Percentiles rank a stretch among this genome's conserved stretches.
Evolutionary conservation across 2,888 invertebrate species (phyloP).

Genomic region (Eupithecia abbreviata): DNA sequence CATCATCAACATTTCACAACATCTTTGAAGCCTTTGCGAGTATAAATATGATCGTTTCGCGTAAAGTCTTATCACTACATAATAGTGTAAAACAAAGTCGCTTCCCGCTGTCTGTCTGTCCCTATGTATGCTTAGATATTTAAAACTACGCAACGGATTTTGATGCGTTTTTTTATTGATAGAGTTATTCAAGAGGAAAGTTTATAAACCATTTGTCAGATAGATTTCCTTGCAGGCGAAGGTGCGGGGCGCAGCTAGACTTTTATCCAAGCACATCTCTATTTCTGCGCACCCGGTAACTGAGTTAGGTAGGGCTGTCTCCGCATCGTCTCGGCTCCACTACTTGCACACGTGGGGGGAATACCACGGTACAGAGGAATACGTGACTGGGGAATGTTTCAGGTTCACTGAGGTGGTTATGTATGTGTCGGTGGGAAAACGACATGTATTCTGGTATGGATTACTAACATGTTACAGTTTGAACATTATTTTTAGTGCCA

Average conservation of each 20-base stretch:
- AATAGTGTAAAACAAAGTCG: too few relatives aligned
- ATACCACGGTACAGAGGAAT: slow-evolving; percentile 1
- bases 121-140: too few relatives aligned
- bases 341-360: neutral
- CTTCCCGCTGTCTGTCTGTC: too few relatives aligned
- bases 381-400: neutral
- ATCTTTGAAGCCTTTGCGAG: neutral
- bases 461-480: too few relatives aligned
- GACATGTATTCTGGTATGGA: neutral
- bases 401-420: neutral
- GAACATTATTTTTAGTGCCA: too few relatives aligned
- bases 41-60: neutral
- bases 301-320: slow-evolving; percentile 45
- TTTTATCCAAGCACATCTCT: slow-evolving; percentile 16
- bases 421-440: neutral
- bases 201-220: too few relatives aligned
- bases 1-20: too few relatives aligned
- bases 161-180: too few relatives aligned
- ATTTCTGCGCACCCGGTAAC: slow-evolving; percentile 35
- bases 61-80: neutral
- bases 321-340: slow-evolving; percentile 18
- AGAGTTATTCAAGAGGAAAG: too few relatives aligned
- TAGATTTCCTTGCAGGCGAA: too few relatives aligned
- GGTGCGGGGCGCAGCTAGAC: too few relatives aligned
- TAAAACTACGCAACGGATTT: too few relatives aligned